Conservation (phyloP, 2,888 invertebrate genomes). For the Piscicola geometra region DNA sequence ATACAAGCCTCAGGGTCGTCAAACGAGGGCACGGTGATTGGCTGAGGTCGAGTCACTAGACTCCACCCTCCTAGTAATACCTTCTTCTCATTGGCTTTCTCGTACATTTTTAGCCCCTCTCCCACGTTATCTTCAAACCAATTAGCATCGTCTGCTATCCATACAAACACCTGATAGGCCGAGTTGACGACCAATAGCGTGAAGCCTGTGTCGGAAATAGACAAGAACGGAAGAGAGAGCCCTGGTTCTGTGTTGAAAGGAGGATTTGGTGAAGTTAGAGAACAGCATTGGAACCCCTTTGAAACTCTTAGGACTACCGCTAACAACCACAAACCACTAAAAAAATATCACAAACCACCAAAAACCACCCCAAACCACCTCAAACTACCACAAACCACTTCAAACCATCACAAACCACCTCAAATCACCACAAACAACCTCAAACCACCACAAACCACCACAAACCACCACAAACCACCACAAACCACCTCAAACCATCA, state of each 20-base stretch:
- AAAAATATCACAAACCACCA: no score
- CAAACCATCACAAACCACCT: no score
- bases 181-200: conserved; percentile 28
- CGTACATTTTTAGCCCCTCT: not conserved
- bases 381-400: no score
- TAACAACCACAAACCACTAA: no score
- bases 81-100: conserved; percentile 18
- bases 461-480: no score
- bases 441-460: no score
- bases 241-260: conserved; percentile 22
- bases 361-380: no score
- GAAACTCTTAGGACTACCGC: no score
- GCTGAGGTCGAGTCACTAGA: not conserved
- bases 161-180: conserved; percentile 23
- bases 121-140: not conserved
- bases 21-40: conserved; percentile 43
- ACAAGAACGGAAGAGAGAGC: conserved; percentile 14
- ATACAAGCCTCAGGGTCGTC: conserved; percentile 45
- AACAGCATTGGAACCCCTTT: no score
- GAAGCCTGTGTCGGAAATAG: conserved; percentile 27
- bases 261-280: no score
- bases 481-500: no score
- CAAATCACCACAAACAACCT: no score
- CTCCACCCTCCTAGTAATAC: conserved; percentile 23
- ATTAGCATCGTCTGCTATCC: conserved; percentile 23